Conservation (phyloP, 1,140 invertebrate species). For the Ceratoteleas bidentatus region DNA sequence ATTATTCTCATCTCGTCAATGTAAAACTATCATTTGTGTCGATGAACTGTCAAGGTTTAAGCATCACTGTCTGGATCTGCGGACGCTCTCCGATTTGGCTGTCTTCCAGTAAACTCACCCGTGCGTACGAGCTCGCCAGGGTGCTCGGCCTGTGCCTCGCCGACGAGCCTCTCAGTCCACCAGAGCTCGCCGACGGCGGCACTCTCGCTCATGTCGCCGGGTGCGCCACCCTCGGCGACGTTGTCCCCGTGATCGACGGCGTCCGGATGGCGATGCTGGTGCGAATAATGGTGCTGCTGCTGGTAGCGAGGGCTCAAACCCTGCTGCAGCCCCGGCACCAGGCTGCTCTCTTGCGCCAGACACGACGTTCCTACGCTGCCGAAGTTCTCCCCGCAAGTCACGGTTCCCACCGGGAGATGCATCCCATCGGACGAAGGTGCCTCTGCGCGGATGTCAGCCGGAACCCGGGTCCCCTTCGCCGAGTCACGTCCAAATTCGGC, state of each 20-base stretch:
- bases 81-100: too few species aligned
- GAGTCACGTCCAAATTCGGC: too few species aligned
- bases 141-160: too few species aligned
- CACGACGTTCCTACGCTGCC: constrained; percentile 71
- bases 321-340: constrained; percentile 72
- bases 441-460: constrained; percentile 28
- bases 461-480: neutral
- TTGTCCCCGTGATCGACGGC: constrained; percentile 61
- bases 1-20: too few species aligned
- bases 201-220: constrained; percentile 79
- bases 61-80: too few species aligned
- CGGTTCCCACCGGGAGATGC: constrained; percentile 81
- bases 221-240: constrained; percentile 67
- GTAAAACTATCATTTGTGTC: too few species aligned
- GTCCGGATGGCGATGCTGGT: constrained; percentile 43
- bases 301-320: constrained; percentile 68
- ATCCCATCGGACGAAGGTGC: constrained; percentile 77
- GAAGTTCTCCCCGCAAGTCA: constrained; percentile 79
- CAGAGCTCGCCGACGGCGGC: constrained; percentile 84
- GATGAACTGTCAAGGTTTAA: too few species aligned
- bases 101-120: too few species aligned
- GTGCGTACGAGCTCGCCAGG: too few species aligned
- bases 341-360: constrained; percentile 61
- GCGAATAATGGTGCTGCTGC: constrained; percentile 53
- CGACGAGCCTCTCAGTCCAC: too few species aligned